Evolutionary conservation across 2,888 invertebrate genomes (phyloP), one percentile per base, ranked within the genome.

Genomic region (Microplitis deprimator): DNA sequence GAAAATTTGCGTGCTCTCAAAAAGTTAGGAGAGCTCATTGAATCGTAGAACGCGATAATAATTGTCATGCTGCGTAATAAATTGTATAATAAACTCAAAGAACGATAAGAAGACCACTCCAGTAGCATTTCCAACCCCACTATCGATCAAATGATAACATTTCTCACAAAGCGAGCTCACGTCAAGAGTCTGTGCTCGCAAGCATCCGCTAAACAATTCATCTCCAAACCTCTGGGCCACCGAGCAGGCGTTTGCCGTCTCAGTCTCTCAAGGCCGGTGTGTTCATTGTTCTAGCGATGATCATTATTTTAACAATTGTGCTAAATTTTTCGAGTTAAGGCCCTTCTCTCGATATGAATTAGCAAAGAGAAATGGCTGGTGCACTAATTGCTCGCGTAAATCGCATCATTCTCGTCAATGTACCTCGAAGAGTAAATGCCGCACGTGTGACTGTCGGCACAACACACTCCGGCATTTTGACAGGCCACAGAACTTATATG

Each of bases 11-110:
- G 68, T 38, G 69, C 76, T 16, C 50, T 76, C 10, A 16, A 72
- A 17, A 62, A 72, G 40, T 68, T 76, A 40, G 59, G 39, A 10
- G 65, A 62, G 39, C 78, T 64, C 1, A 60, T 71, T 17, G 73
- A 72, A 5, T 29, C 68, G 7, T 78, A 71, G 72, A 62, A 61
- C 17, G 62, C 71, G 8, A 61, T 77, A 16, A 16, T 77, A 8
- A 69, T 79, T n/a, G 60, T 70, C 10, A 16, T 77, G n/a, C 29
- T 77, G 8, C 61, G 64, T 1, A 64, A 39, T 8, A 79, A 79
- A 71, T 62, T 77, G 5, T 76, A 79, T 74, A 67, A 73, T 61
- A 72, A n/a, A 6, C 59, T 74, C 5, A 64, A 64, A 38, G 68
- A 61, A 39, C 20, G 75, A 40, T 78, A 72, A 73, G 79, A 75